A percentile compares a stretch with the other conserved stretches of the same genome.
Evolutionary conservation across 2,797 vertebrate genomes (phyloP).

Genomic region (Xenopus petersii): DNA sequence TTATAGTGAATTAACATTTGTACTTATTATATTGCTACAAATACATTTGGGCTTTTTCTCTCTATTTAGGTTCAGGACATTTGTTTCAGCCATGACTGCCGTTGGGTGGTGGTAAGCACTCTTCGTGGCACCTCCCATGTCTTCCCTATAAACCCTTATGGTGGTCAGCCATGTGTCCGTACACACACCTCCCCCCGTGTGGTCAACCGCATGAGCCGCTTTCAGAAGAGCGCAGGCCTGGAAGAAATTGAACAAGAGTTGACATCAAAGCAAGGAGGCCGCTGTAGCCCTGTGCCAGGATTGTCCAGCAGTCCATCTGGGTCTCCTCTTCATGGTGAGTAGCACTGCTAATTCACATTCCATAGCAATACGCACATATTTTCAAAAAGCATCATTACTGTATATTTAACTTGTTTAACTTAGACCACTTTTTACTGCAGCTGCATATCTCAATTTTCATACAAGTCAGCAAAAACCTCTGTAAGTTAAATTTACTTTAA

Average conservation of each 20-base stretch:
- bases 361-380: neutral
- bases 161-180: conserved; percentile 87
- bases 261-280: conserved; percentile 83
- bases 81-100: conserved; percentile 95
- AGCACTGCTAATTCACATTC: rapidly evolving
- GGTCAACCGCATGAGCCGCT: conserved; percentile 96
- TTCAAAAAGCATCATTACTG: neutral
- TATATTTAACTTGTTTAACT: neutral
- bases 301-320: conserved; percentile 93
- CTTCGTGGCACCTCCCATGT: conserved; percentile 94
- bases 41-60: neutral
- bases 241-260: conserved; percentile 97
- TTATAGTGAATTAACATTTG: no score
- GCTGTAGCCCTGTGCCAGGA: conserved; percentile 90
- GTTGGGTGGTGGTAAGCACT: conserved; percentile 95
- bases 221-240: conserved; percentile 95
- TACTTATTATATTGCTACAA: no score
- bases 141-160: conserved; percentile 93
- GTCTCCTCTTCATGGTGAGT: conserved; percentile 89
- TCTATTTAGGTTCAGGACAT: conserved; percentile 89
- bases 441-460: conserved; percentile 13
- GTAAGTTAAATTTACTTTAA: conserved; percentile 19
- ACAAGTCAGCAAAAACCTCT: conserved; percentile 14
- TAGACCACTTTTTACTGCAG: conserved; percentile 20
- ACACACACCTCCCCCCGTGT: conserved; percentile 95